Percentiles rank a stretch among this genome's conserved stretches.
phyloP scores from a whole-genome alignment of 2,888 invertebrate species.

The Deroplatys truncata region DNA sequence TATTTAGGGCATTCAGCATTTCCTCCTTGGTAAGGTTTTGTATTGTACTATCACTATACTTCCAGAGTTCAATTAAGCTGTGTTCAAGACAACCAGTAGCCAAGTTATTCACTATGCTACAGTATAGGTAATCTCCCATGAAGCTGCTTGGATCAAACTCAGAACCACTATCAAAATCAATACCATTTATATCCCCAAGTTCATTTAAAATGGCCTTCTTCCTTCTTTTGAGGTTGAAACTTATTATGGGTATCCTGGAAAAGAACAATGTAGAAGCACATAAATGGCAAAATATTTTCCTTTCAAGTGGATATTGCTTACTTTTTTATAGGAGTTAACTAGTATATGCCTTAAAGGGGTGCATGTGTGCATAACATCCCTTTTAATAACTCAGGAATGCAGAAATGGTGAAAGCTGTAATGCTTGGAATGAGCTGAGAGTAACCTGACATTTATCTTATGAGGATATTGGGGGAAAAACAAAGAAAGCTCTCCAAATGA shows the following conservation, averaged over 20 bases:
- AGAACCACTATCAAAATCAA: conserved; percentile 30
- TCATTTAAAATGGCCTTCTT: not conserved
- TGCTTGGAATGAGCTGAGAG: too few relatives aligned
- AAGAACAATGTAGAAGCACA: not conserved
- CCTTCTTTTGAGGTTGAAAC: conserved; percentile 32
- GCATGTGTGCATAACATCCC: too few relatives aligned
- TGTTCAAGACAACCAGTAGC: conserved; percentile 57
- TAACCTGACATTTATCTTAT: too few relatives aligned
- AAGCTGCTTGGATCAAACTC: conserved; percentile 55
- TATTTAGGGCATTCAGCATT: conserved; percentile 59
- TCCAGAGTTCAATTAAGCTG: conserved; percentile 69
- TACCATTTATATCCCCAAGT: conserved; percentile 26
- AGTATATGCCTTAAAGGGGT: too few relatives aligned
- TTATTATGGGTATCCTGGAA: conserved; percentile 29
- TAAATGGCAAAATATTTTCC: not conserved
- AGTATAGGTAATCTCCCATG: conserved; percentile 57
- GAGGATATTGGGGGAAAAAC: too few relatives aligned
- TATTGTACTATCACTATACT: conserved; percentile 53
- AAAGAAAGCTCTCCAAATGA: too few relatives aligned
- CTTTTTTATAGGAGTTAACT: too few relatives aligned
- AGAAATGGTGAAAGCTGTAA: too few relatives aligned
- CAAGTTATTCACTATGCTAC: conserved; percentile 58
- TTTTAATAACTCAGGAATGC: too few relatives aligned
- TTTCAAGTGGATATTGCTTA: too few relatives aligned
- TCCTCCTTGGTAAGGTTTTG: conserved; percentile 54